Evolutionary conservation across 2,888 invertebrate species (phyloP).

Genomic region (Lymantria dispar): DNA sequence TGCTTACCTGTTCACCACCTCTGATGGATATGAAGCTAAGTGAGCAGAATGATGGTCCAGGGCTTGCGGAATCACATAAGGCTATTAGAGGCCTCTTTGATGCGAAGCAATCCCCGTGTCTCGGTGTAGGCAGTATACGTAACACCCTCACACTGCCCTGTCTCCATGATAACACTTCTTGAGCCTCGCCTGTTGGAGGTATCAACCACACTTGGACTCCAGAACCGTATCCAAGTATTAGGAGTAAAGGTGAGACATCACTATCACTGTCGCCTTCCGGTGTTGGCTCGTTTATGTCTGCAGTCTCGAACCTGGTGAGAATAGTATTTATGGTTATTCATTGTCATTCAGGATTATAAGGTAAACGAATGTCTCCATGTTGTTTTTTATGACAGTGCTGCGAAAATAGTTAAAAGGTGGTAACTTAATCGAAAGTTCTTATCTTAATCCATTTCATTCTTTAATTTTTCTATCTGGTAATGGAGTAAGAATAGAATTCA

Average conservation of each 20-base stretch:
- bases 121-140: constrained; percentile 92
- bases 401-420: no score
- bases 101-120: constrained; percentile 87
- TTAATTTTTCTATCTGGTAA: no score
- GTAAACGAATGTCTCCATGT: no score
- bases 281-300: constrained; percentile 90
- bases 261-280: constrained; percentile 86
- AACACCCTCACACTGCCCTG: constrained; percentile 94
- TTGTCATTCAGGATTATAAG: no score
- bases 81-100: constrained; percentile 94
- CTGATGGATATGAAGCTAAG: constrained; percentile 92
- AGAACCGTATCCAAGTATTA: constrained; percentile 87
- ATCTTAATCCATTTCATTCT: no score
- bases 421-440: no score
- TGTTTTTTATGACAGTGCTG: no score
- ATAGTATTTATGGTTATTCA: not conserved
- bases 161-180: constrained; percentile 96
- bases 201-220: constrained; percentile 91
- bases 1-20: constrained; percentile 87
- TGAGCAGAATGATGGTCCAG: constrained; percentile 89
- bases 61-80: constrained; percentile 92
- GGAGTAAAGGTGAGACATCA: constrained; percentile 90
- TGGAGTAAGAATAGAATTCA: no score
- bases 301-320: constrained; percentile 88
- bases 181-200: constrained; percentile 95